These are phyloP conservation scores for Chauna torquata DNA, from an alignment of 2,113 vertebrate genomes.

Conservation along the genomic window DNA sequence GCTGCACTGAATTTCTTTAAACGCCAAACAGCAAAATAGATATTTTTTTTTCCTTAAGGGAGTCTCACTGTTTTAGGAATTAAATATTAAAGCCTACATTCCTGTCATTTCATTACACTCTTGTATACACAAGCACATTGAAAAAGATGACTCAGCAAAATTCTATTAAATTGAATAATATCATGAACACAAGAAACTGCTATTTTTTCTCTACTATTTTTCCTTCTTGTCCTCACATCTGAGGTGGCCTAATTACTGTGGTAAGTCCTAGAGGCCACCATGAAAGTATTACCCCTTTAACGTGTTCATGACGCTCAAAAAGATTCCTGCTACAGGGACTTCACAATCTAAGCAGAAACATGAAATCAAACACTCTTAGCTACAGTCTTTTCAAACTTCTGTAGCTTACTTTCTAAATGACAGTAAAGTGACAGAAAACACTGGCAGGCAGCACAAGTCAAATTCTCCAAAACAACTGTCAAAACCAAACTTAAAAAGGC, in stretches of 20 bases:
- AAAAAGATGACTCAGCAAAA: background rate
- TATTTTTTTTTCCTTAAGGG: background rate
- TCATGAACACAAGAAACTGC: background rate
- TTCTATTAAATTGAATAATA: background rate
- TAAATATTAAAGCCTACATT: background rate
- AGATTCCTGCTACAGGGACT: background rate
- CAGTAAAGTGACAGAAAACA: background rate
- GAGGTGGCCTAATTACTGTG: background rate
- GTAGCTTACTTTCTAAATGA: background rate
- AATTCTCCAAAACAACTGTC: background rate
- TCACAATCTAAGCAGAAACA: background rate
- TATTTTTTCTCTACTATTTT: background rate
- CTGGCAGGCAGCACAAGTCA: background rate
- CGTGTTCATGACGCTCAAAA: background rate
- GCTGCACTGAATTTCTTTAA: background rate
- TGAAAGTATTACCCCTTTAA: background rate
- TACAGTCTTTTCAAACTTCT: background rate
- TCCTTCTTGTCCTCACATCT: background rate
- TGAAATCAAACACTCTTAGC: background rate
- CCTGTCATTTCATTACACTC: background rate
- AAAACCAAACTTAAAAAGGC: background rate
- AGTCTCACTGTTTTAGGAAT: background rate
- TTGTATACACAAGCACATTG: background rate
- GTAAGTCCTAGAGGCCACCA: background rate
- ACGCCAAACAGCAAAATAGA: background rate